A percentile compares a stretch with the other conserved stretches of the same genome.
phyloP scores from a whole-genome alignment of 2,797 vertebrate genomes.

The Anolis apletophallus region DNA sequence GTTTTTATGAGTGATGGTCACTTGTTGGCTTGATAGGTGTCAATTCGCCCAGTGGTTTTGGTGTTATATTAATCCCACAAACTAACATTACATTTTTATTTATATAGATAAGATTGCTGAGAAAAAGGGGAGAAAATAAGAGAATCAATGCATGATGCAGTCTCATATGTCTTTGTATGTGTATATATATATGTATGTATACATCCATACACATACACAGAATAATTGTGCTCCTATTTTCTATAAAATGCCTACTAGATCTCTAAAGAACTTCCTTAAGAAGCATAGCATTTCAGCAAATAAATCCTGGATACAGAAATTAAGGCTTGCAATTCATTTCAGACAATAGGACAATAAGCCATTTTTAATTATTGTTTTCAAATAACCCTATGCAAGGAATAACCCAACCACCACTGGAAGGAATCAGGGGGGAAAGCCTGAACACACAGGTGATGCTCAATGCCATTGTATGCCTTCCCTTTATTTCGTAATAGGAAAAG shows the following conservation, averaged over 20 bases:
- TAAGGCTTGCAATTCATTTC: not conserved
- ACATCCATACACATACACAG: not conserved
- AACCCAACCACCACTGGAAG: not conserved
- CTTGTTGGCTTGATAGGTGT: too few relatives aligned
- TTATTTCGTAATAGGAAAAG: accelerated
- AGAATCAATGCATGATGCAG: not conserved
- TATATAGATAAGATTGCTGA: too few relatives aligned
- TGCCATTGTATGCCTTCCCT: not conserved
- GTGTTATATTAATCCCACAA: too few relatives aligned
- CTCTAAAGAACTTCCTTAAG: slow-evolving; percentile 2
- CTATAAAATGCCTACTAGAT: too few relatives aligned
- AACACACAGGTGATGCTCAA: not conserved
- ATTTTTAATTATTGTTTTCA: not conserved
- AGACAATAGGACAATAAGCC: not conserved
- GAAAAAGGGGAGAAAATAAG: not conserved
- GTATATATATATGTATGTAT: too few relatives aligned
- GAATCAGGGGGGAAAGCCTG: not conserved
- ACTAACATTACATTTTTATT: too few relatives aligned
- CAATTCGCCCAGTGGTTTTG: too few relatives aligned
- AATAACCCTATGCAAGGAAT: accelerated
- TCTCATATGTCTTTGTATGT: too few relatives aligned
- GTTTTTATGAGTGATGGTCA: too few relatives aligned
- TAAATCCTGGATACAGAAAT: slow-evolving; percentile 2
- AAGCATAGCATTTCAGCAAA: not conserved
- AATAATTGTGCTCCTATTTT: not conserved